Evolutionary conservation across 1,140 invertebrate species (phyloP).

Genomic region (Cotesia typhae): DNA sequence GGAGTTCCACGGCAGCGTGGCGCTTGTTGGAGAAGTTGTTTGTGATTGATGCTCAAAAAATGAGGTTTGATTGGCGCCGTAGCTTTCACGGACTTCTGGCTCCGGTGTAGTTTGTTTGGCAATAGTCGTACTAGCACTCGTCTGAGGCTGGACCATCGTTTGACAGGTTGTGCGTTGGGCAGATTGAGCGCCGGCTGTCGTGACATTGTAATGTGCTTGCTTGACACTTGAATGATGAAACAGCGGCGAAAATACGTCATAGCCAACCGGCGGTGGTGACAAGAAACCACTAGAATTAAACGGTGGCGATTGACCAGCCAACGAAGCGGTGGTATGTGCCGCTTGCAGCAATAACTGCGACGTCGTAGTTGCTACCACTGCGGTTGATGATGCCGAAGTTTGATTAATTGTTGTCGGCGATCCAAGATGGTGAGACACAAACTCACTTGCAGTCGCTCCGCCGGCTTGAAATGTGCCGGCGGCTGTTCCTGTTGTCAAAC

Average conservation of each 20-base stretch:
- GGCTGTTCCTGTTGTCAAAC: constrained; percentile 70
- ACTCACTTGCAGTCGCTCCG: constrained; percentile 65
- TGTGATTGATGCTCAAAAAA: constrained; percentile 73
- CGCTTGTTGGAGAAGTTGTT: constrained; percentile 65
- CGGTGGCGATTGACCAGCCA: constrained; percentile 71
- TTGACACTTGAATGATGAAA: constrained; percentile 76
- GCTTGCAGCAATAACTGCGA: constrained; percentile 72
- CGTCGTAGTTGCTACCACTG: constrained; percentile 52
- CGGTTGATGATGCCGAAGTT: constrained; percentile 66
- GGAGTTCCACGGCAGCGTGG: constrained; percentile 69
- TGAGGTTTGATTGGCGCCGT: constrained; percentile 66
- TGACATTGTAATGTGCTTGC: constrained; percentile 69
- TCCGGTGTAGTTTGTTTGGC: constrained; percentile 66
- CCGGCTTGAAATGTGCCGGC: constrained; percentile 64
- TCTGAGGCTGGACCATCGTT: constrained; percentile 66
- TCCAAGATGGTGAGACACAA: constrained; percentile 70
- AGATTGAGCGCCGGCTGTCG: constrained; percentile 55
- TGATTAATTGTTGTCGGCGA: constrained; percentile 55
- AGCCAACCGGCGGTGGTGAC: constrained; percentile 73
- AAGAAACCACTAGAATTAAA: constrained; percentile 77
- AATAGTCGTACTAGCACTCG: constrained; percentile 22
- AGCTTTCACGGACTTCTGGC: constrained; percentile 70
- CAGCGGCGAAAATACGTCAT: constrained; percentile 77
- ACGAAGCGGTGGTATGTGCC: constrained; percentile 69
- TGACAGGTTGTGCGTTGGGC: constrained; percentile 53